A percentile compares a stretch with the other conserved stretches of the same genome.
Evolutionary conservation across 2,888 invertebrate species (phyloP).

Genomic region (Syrphus vitripennis): DNA sequence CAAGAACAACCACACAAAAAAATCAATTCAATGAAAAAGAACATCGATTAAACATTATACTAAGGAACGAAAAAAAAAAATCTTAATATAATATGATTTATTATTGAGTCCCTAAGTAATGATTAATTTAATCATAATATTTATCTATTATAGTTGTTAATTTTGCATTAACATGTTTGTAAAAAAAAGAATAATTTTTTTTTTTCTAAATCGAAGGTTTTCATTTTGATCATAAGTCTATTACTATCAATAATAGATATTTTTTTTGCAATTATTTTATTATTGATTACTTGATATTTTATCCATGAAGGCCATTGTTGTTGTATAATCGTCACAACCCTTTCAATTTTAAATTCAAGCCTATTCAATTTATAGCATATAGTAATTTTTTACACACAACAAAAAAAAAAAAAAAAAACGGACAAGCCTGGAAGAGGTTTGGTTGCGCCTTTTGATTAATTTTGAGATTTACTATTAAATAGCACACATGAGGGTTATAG

Average conservation of each 20-base stretch:
- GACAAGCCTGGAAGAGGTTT: not conserved
- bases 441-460: slow-evolving; percentile 16
- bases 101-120: slow-evolving; percentile 47
- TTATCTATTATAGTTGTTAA: slow-evolving; percentile 39
- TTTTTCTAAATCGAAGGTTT: not conserved
- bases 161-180: slow-evolving; percentile 23
- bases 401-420: not conserved
- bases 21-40: not conserved
- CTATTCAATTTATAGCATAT: not conserved
- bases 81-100: slow-evolving; percentile 42
- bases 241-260: slow-evolving; percentile 12
- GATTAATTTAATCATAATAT: slow-evolving; percentile 54
- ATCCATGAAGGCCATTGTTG: not conserved
- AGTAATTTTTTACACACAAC: not conserved
- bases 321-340: slow-evolving; percentile 4
- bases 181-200: not conserved
- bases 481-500: not conserved
- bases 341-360: not conserved
- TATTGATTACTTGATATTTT: slow-evolving; percentile 6
- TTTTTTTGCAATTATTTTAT: slow-evolving; percentile 23
- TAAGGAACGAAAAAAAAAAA: not conserved
- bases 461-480: not conserved
- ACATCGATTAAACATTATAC: not conserved
- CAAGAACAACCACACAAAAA: not conserved
- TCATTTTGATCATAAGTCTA: not conserved